Evolutionary conservation across 2,888 invertebrate genomes (phyloP), one percentile per base, ranked within the genome.

Genomic region (Drosophila atripex): DNA sequence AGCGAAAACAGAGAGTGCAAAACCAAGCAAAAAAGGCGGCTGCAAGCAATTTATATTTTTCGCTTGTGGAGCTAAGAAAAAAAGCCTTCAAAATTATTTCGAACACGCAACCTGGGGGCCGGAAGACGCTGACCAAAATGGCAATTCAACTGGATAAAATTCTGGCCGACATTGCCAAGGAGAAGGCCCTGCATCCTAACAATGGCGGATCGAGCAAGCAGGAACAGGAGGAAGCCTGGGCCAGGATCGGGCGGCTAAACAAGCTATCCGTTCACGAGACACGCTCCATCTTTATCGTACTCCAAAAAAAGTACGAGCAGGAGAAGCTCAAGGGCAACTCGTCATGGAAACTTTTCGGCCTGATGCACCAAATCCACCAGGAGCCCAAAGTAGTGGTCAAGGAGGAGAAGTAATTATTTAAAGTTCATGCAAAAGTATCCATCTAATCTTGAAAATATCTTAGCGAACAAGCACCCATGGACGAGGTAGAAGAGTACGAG

Each of bases 241-340:
- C 80, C 35, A 88, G 90, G 73, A 89, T 91, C 23, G 91, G 90
- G 0, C 89, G 88, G 38, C 90, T 90, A 43, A 91, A 91, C 65
- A 91, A 90, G 74, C 80, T 91, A 28, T 89, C 91, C 2, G 91
- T 90, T 23, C 89, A 90, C 55, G 91, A 91, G 63, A 89, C 90
- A 4, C 90, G 90, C 47, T 91, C 91, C 12, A 91, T 91, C 71
- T 91, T 91, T 47, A 91, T 90, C 52, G 91, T 91, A 21, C 71
- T 91, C 39, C 90, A 90, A 28, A 91, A 91, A 57, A 91, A 91
- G 76, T 91, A 90, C 47, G 90, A 90, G 4, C 90, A 90, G 65
- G 91, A 91, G 63, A 90, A 89, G 46, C 25, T 80, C 0, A 91
- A 91, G 52, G 83, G 86, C 0, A 82, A 85, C 5, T 90, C 91